Evolutionary conservation across 2,797 vertebrate genomes (phyloP).

Genomic region (Halcyon leucocephala): DNA sequence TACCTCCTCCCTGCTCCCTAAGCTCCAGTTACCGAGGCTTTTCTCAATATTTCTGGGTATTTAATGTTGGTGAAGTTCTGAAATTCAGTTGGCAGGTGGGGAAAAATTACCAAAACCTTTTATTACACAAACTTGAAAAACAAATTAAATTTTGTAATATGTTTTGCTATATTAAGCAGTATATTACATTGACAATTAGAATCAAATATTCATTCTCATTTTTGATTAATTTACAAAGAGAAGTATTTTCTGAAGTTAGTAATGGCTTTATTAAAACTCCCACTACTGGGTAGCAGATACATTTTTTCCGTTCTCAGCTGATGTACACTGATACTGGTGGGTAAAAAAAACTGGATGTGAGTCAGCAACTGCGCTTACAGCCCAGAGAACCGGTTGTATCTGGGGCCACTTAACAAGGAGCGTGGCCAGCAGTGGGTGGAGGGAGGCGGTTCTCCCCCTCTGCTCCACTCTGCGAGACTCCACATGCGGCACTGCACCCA

Average conservation of each 20-base stretch:
- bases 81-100: background rate
- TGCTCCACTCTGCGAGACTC: background rate
- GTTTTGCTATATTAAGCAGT: background rate
- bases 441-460: background rate
- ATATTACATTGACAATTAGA: background rate
- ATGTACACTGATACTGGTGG: background rate
- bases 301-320: background rate
- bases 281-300: background rate
- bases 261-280: background rate
- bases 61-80: background rate
- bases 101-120: background rate
- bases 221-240: background rate
- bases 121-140: background rate
- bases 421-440: rapidly evolving
- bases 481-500: rapidly evolving
- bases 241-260: background rate
- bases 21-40: background rate
- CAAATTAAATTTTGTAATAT: background rate
- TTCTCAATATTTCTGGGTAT: background rate
- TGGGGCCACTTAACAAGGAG: rapidly evolving
- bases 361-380: rapidly evolving
- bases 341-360: background rate
- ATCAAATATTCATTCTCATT: background rate
- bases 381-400: background rate
- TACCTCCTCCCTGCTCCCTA: background rate